These are phyloP conservation scores for Agrilus biguttatus DNA, from an alignment of 2,888 invertebrate species.

Conservation along the genomic window DNA sequence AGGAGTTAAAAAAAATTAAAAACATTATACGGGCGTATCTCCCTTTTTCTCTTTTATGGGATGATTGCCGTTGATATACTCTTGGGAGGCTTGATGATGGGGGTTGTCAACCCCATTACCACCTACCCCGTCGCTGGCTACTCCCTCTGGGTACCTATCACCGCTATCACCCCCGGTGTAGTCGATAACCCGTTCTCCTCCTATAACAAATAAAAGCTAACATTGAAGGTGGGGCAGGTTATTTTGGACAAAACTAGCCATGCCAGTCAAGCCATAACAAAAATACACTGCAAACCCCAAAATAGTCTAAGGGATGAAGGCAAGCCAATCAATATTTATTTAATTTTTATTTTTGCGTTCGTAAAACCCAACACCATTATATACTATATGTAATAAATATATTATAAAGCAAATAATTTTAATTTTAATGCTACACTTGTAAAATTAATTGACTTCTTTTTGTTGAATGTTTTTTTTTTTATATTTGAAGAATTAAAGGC, in stretches of 20 bases:
- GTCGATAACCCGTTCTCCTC: constrained; percentile 33
- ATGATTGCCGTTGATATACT: constrained; percentile 43
- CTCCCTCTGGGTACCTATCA: constrained; percentile 12
- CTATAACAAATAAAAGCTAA: constrained; percentile 30
- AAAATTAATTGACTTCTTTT: too few relatives aligned
- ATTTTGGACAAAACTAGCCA: neutral
- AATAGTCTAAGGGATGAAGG: constrained; percentile 5
- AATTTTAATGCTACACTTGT: too few relatives aligned
- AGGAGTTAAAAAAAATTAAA: neutral
- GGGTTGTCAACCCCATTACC: constrained; percentile 34
- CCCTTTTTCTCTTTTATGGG: constrained; percentile 39
- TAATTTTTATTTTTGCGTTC: neutral
- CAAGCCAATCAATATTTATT: constrained; percentile 1
- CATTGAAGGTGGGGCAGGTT: constrained; percentile 1
- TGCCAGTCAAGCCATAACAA: neutral
- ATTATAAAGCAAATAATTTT: too few relatives aligned
- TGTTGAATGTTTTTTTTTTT: too few relatives aligned
- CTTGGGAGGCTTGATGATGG: constrained; percentile 39
- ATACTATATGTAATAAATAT: too few relatives aligned
- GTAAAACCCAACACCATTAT: too few relatives aligned
- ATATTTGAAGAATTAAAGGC: too few relatives aligned
- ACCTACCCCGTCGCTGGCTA: constrained; percentile 9
- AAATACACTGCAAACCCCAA: constrained; percentile 1
- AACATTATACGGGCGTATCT: constrained; percentile 41
- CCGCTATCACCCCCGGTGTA: constrained; percentile 22